Evolutionary conservation across 2,797 vertebrate species (phyloP).

Genomic region (Spinibarbus caldwelli): DNA sequence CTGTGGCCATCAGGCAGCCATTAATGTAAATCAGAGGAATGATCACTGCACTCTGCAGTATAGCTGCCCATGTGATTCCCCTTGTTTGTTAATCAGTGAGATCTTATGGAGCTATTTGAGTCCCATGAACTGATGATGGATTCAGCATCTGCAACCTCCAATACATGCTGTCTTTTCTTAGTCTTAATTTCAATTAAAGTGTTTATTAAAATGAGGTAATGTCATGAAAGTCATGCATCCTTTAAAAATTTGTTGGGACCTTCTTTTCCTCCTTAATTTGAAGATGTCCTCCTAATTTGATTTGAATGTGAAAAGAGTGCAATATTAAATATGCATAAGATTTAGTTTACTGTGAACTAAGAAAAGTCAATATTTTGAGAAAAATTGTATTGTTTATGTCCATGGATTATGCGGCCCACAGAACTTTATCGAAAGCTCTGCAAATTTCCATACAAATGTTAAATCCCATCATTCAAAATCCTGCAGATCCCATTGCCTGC

Average conservation of each 20-base stretch:
- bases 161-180: not conserved
- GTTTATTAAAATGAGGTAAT: not conserved
- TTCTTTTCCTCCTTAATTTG: not conserved
- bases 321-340: not conserved
- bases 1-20: not conserved
- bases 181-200: not conserved
- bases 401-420: not conserved
- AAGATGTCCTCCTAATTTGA: not conserved
- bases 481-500: not conserved
- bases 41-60: not conserved
- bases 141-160: not conserved
- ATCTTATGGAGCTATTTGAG: not conserved
- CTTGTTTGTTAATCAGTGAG: constrained; percentile 21
- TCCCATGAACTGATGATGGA: not conserved
- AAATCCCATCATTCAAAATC: not conserved
- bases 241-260: not conserved
- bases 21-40: constrained; percentile 22
- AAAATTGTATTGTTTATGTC: not conserved
- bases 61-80: constrained; percentile 8
- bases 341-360: not conserved
- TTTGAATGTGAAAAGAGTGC: not conserved
- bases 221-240: not conserved
- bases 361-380: not conserved
- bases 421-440: not conserved
- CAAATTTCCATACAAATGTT: not conserved